Percentiles rank a stretch among this genome's conserved stretches.
phyloP scores from a whole-genome alignment of 1,140 invertebrate species.

The Drosophila tsacasi region DNA sequence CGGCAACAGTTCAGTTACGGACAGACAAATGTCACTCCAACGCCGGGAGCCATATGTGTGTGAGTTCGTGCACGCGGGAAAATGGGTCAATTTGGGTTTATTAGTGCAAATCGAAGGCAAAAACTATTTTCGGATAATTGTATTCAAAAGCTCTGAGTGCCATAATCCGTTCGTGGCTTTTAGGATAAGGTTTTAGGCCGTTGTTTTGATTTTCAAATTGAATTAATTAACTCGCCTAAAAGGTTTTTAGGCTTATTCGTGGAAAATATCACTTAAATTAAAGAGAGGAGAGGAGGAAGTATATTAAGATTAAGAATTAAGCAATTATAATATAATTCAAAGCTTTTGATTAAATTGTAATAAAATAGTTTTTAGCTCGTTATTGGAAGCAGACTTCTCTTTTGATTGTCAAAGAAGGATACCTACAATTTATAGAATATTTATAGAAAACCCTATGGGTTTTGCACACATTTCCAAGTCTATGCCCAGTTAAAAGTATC shows the following conservation, averaged over 20 bases:
- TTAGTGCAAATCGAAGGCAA: conserved; percentile 43
- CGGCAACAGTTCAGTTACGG: conserved; percentile 66
- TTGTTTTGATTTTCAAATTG: background rate
- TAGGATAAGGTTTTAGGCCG: background rate
- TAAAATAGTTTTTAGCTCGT: background rate
- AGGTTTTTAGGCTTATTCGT: background rate
- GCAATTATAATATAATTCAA: background rate
- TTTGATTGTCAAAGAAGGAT: background rate
- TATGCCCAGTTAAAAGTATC: background rate
- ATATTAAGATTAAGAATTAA: no score
- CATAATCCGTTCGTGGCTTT: conserved; percentile 4
- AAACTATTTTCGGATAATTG: conserved; percentile 26
- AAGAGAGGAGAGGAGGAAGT: background rate
- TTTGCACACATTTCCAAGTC: background rate
- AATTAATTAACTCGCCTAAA: conserved; percentile 2
- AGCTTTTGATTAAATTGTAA: background rate
- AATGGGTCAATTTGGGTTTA: conserved; percentile 51
- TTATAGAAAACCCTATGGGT: background rate
- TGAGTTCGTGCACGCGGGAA: conserved; percentile 28
- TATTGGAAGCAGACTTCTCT: background rate
- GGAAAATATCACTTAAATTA: background rate
- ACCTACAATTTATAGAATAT: background rate
- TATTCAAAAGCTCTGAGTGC: background rate
- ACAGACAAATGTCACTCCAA: conserved; percentile 65
- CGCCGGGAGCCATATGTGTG: conserved; percentile 14